phyloP scores from a whole-genome alignment of 2,888 invertebrate genomes.

The Ormyrus thymus region DNA sequence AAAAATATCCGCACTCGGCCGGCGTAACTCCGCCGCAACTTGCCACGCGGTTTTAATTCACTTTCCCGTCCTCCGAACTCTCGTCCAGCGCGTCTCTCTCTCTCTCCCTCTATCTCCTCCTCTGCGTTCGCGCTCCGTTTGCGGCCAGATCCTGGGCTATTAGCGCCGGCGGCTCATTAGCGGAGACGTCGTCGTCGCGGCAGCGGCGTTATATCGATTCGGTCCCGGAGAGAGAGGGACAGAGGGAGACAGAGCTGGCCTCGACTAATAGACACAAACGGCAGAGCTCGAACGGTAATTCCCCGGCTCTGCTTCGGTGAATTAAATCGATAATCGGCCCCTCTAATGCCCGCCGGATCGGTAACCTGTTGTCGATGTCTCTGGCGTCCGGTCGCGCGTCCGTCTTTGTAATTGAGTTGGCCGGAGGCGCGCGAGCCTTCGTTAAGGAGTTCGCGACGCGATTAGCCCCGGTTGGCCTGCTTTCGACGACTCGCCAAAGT shows the following conservation, averaged over 20 bases:
- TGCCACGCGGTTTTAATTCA: slow-evolving; percentile 29
- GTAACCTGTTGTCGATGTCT: slow-evolving; percentile 41
- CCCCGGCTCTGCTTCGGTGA: background rate
- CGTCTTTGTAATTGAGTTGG: slow-evolving; percentile 16
- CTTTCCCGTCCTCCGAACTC: background rate
- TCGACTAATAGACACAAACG: slow-evolving; percentile 4
- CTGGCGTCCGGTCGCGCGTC: slow-evolving; percentile 50
- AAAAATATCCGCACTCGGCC: slow-evolving; percentile 7
- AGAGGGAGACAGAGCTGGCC: too few relatives aligned
- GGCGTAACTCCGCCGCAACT: slow-evolving; percentile 8
- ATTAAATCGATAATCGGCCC: slow-evolving; percentile 30
- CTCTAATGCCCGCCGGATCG: background rate
- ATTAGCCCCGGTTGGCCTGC: slow-evolving; percentile 27
- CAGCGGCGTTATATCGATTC: slow-evolving; percentile 9
- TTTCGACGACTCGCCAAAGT: background rate
- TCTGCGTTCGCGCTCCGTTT: slow-evolving; percentile 44
- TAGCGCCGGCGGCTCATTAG: slow-evolving; percentile 47
- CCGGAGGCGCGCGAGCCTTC: slow-evolving; percentile 8
- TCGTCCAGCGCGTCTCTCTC: background rate
- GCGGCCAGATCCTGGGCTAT: slow-evolving; percentile 27
- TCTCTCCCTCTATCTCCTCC: background rate
- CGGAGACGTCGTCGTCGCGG: background rate
- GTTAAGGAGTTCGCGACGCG: slow-evolving; percentile 45
- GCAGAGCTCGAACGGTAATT: background rate
- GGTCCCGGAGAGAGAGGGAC: too few relatives aligned